Percentiles rank a stretch among this genome's conserved stretches.
Evolutionary conservation across 2,113 vertebrate genomes (phyloP).

Genomic region (Eleginops maclovinus): DNA sequence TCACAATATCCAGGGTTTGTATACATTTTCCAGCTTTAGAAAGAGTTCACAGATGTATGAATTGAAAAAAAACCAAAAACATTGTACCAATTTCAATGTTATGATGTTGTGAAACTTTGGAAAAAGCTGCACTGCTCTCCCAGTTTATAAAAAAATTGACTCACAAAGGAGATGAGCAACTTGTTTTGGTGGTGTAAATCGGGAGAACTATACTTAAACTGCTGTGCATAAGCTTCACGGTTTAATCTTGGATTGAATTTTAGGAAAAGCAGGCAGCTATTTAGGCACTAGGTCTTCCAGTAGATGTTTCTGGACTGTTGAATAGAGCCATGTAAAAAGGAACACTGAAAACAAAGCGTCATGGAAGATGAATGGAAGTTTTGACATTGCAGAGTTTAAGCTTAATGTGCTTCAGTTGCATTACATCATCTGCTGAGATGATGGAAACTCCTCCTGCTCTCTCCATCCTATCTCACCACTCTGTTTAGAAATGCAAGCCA

Average conservation of each 20-base stretch:
- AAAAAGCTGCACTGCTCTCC: no score
- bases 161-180: no score
- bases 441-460: slow-evolving; percentile 10
- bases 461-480: not conserved
- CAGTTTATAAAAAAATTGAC: no score
- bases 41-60: not conserved
- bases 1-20: not conserved
- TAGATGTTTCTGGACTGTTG: not conserved
- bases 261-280: not conserved
- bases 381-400: not conserved
- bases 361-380: not conserved
- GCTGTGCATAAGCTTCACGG: not conserved
- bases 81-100: no score
- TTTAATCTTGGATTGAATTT: slow-evolving; percentile 1
- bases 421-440: not conserved
- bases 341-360: not conserved
- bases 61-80: not conserved
- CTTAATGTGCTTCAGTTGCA: no score
- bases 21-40: no score
- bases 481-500: slow-evolving; percentile 27
- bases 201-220: not conserved
- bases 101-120: no score
- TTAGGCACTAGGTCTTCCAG: no score
- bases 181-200: no score
- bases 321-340: not conserved